Conservation (phyloP, 2,888 invertebrate genomes). For the Andricus quercusramuli region DNA sequence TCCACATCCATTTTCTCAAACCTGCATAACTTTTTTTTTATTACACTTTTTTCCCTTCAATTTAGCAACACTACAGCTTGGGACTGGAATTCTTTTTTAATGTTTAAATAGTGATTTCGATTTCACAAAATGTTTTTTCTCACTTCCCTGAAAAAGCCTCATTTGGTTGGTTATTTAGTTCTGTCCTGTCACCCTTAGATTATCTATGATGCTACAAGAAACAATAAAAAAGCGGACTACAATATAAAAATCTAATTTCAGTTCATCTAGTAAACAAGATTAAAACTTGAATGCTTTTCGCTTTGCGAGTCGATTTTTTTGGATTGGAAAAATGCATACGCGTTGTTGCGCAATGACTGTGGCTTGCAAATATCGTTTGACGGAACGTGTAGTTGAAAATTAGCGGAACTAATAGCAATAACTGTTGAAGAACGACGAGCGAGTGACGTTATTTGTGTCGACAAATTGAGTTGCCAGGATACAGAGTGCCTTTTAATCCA, state of each 20-base stretch:
- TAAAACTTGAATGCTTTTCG: neutral
- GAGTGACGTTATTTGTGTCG: constrained; percentile 67
- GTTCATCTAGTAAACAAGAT: neutral
- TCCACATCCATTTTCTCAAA: too few species aligned
- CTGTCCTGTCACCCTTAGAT: neutral
- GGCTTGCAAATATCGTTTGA: constrained; percentile 69
- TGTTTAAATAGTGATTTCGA: too few species aligned
- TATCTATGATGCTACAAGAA: neutral
- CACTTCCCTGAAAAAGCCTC: too few species aligned
- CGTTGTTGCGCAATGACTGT: constrained; percentile 49
- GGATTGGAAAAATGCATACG: constrained; percentile 2
- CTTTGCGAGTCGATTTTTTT: neutral
- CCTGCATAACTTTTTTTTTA: too few species aligned
- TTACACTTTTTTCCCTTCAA: too few species aligned
- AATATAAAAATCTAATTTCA: neutral
- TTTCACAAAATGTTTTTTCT: too few species aligned
- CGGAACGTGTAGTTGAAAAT: constrained; percentile 72
- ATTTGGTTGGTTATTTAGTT: too few species aligned
- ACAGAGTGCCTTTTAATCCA: constrained; percentile 70
- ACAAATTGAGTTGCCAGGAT: constrained; percentile 67
- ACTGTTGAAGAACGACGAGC: constrained; percentile 63
- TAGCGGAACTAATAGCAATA: constrained; percentile 69
- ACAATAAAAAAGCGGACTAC: neutral
- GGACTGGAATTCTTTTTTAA: too few species aligned
- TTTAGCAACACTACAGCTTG: too few species aligned